Percentiles rank a stretch among this genome's conserved stretches.
phyloP scores from a whole-genome alignment of 2,113 vertebrate species.

The Salminus brasiliensis region DNA sequence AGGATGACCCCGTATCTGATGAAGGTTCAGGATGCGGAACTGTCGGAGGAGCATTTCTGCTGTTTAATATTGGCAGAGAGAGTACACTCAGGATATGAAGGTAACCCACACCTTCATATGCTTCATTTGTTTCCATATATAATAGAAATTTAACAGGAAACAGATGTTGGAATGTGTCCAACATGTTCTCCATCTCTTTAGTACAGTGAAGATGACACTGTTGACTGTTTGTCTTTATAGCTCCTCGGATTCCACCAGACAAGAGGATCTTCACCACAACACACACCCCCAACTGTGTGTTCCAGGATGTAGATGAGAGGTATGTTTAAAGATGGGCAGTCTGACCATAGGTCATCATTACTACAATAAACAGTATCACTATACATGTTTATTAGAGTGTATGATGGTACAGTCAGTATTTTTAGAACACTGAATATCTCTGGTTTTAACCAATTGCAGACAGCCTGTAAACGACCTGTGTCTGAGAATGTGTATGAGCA shows the following conservation, averaged over 20 bases:
- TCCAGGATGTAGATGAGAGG: slow-evolving; percentile 95
- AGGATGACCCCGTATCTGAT: slow-evolving; percentile 86
- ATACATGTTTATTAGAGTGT: background rate
- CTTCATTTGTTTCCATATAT: background rate
- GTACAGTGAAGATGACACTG: too few species aligned
- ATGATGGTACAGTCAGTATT: too few species aligned
- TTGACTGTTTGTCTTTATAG: slow-evolving; percentile 67
- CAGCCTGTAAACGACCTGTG: too few species aligned
- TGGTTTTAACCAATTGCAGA: too few species aligned
- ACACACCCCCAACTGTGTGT: slow-evolving; percentile 89
- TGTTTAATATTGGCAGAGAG: slow-evolving; percentile 85
- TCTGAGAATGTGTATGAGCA: too few species aligned
- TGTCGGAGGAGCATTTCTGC: slow-evolving; percentile 76
- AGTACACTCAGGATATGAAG: slow-evolving; percentile 89
- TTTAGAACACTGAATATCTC: too few species aligned
- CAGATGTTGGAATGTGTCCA: too few species aligned
- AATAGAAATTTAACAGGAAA: too few species aligned
- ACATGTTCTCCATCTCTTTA: too few species aligned
- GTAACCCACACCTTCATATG: slow-evolving; percentile 62
- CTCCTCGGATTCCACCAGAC: slow-evolving; percentile 90
- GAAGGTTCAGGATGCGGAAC: slow-evolving; percentile 72
- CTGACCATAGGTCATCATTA: too few species aligned
- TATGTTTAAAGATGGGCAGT: slow-evolving; percentile 48
- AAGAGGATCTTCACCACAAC: slow-evolving; percentile 96
- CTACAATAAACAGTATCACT: too few species aligned